Evolutionary conservation across 2,113 vertebrate genomes (phyloP).

Genomic region (Speoplatyrhinus poulsoni): DNA sequence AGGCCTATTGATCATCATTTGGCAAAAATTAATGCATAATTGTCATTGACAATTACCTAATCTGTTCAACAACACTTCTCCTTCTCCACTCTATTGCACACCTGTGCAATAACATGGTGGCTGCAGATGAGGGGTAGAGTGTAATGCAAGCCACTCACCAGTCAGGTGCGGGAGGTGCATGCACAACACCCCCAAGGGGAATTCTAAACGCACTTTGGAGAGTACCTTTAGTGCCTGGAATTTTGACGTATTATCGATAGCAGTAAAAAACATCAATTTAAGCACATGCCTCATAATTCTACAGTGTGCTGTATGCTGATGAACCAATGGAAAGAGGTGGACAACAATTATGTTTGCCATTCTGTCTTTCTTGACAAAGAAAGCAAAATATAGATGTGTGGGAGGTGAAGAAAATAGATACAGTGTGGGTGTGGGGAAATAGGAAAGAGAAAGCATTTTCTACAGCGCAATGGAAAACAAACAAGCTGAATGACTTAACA

Average conservation of each 20-base stretch:
- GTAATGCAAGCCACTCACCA: too few relatives aligned
- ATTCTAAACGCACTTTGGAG: too few relatives aligned
- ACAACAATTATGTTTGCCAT: background rate
- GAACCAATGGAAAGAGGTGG: background rate
- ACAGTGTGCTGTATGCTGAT: background rate
- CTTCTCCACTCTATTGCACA: background rate
- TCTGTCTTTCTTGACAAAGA: background rate
- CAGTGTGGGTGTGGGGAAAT: background rate
- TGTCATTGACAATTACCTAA: background rate
- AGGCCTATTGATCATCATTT: conserved; percentile 18
- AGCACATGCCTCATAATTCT: too few relatives aligned
- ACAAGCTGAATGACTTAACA: background rate
- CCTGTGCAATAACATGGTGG: too few relatives aligned
- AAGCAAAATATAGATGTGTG: background rate
- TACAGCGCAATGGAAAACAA: background rate
- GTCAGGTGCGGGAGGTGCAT: too few relatives aligned
- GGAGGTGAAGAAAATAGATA: background rate
- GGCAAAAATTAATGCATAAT: background rate
- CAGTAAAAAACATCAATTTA: too few relatives aligned
- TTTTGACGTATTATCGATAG: too few relatives aligned
- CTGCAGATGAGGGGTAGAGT: too few relatives aligned
- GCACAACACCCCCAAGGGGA: too few relatives aligned
- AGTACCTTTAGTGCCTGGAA: too few relatives aligned
- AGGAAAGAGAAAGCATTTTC: background rate
- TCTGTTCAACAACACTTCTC: background rate